These are phyloP conservation scores for Exaiptasia diaphana DNA, from an alignment of 64 coral and sea anemone species.

Conservation along the genomic window DNA sequence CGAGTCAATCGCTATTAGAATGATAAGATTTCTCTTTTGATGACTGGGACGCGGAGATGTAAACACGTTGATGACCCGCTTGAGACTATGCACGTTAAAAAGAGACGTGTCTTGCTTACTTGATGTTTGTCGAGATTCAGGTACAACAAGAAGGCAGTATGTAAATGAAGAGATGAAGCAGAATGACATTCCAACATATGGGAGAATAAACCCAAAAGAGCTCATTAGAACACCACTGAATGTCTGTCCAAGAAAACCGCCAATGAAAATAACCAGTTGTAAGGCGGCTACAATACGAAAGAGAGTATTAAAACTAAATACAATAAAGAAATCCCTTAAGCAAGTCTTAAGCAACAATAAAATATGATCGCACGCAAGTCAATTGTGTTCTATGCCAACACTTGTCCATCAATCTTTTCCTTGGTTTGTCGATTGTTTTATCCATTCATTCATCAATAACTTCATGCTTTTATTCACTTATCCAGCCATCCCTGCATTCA, in stretches of 20 bases:
- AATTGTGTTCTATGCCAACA: too few species aligned
- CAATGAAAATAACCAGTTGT: slow-evolving; percentile 77
- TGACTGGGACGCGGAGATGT: slow-evolving; percentile 35
- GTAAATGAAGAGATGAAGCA: slow-evolving; percentile 39
- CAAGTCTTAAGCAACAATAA: too few species aligned
- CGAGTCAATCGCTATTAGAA: slow-evolving; percentile 41
- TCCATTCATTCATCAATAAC: too few species aligned
- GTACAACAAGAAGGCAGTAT: slow-evolving; percentile 61
- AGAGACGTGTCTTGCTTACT: slow-evolving; percentile 11
- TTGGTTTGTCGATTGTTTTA: too few species aligned
- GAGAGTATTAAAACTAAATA: too few species aligned
- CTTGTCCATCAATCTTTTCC: too few species aligned
- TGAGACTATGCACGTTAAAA: slow-evolving; percentile 66
- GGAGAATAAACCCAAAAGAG: slow-evolving; percentile 62
- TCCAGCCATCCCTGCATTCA: too few species aligned
- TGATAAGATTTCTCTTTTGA: slow-evolving; percentile 40
- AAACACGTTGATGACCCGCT: slow-evolving; percentile 54
- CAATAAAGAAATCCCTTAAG: too few species aligned
- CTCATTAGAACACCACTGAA: slow-evolving; percentile 74
- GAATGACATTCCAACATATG: slow-evolving; percentile 69
- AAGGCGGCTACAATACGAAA: slow-evolving; percentile 44
- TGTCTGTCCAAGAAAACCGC: slow-evolving; percentile 75
- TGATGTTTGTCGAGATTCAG: slow-evolving; percentile 38
- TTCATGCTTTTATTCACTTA: too few species aligned
- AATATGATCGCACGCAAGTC: too few species aligned